Evolutionary conservation across 2,888 invertebrate species (phyloP), one percentile per base, ranked within the genome.

Genomic region (Morpho helenor): DNA sequence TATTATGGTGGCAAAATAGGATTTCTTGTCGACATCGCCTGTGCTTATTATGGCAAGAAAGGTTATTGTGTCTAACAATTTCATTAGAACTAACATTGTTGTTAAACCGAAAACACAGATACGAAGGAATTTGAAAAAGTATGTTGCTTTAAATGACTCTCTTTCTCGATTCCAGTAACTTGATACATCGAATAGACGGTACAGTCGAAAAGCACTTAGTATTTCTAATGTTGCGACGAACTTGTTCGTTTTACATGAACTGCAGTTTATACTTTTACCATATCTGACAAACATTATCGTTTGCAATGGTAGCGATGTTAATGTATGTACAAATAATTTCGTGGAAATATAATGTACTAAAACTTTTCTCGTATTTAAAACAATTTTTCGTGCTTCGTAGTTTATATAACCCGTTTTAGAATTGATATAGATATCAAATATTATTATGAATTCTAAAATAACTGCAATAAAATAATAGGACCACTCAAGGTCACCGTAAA

Each of bases 161-260:
- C 60, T 50, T 40, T 62, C 55, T 8, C 56, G 59, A 22, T 59
- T 56, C 66, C 66, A 66, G 49, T 57, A 60, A 10, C 52, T 53
- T 1, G 66, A 57, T 8, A 62, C 60, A 22, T 62, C 62, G 22
- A 60, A 62, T 7, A 65, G 45, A 43, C 61, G 54, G 45, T 63
- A 64, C 51, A 64, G 45, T 8, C 66, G 63, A 49, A 66, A 54
- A 7, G 56, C 53, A 43, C 57, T 46, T 8, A 66, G 42, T 8
- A 66, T 46, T 46, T 62, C 57, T 16, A 66, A 57, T 8, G 59
- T 59, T 8, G 56, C 59, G n/a, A 66, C 59, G 48, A 66, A 66
- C 43, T 9, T 57, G 47, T 66, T 64, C 1, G 62, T 60, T 54
- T 66, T 66, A 44, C 62, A 62, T 22, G 57, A 51, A 7, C 53